Evolutionary conservation across 2,888 invertebrate genomes (phyloP), one percentile per base, ranked within the genome.

Genomic region (Helleia helle): DNA sequence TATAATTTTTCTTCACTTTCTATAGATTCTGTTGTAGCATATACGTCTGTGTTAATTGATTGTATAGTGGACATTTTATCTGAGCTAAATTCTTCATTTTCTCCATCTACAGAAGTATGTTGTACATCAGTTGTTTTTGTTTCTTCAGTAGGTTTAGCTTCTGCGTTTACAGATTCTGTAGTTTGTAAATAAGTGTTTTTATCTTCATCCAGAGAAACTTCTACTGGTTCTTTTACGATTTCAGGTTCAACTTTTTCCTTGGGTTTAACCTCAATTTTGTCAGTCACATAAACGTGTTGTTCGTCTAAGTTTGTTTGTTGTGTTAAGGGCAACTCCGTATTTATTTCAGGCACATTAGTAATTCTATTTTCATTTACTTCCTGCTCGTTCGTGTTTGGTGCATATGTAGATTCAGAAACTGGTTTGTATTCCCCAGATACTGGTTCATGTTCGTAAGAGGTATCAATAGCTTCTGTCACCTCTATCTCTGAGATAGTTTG

Each of bases 301-400:
- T 34, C 22, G 1, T 8, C 12, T 34, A 11, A 25, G 36, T 36
- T 42, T 7, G 43, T 42, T 15, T 13, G 11, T 28, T 27, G 29
- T 34, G 25, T 38, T 26, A 39, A 31, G n/a, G 49, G 25, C 36
- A 37, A 26, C 38, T 48, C 45, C 25, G 43, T 45, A 29, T 41
- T 28, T 37, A 31, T 38, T 46, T 48, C 50, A 34, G 49, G 40
- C 28, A 14, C 14, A n/a, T 42, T 24, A 11, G 43, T 42, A 1
- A 27, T 15, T 25, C 38, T 43, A 24, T 36, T 40, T 18, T 41
- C 41, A 36, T 41, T 28, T 7, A 31, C 26, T 9, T 6, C 5
- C 7, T 22, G 6, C 22, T 22, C n/a, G n/a, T n/a, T n/a, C n/a
- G n/a, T n/a, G n/a, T n/a, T n/a, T n/a, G 6, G 6, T 22, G 22